Evolutionary conservation across 1,140 invertebrate genomes (phyloP).

Genomic region (Zaprionus davidi): DNA sequence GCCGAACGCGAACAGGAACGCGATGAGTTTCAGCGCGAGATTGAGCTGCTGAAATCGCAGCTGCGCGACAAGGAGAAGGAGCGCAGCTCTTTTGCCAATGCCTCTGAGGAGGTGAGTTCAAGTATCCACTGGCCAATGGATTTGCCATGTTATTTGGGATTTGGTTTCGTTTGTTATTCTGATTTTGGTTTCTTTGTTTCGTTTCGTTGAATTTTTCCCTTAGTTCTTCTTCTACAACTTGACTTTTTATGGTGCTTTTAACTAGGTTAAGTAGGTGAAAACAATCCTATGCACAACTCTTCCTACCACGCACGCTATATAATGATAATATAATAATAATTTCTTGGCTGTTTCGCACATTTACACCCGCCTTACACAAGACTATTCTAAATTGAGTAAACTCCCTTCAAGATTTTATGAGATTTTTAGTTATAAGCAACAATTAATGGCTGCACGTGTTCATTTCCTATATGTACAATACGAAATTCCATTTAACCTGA

Average conservation of each 20-base stretch:
- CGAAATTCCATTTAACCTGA: constrained; percentile 4
- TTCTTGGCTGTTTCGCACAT: background rate
- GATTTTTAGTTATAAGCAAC: constrained; percentile 3
- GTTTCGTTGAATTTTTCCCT: constrained; percentile 49
- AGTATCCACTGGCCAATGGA: constrained; percentile 15
- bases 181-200: constrained; percentile 27
- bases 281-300: background rate
- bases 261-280: constrained; percentile 25
- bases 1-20: constrained; percentile 90
- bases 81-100: constrained; percentile 85
- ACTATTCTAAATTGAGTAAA: background rate
- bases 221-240: constrained; percentile 28
- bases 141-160: constrained; percentile 46
- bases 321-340: constrained; percentile 7
- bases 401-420: background rate
- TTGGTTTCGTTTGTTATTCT: constrained; percentile 40
- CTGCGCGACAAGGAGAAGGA: constrained; percentile 88
- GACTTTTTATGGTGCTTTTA: constrained; percentile 28
- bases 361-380: constrained; percentile 1
- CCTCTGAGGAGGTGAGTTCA: constrained; percentile 85
- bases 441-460: constrained; percentile 7
- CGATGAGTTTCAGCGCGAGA: constrained; percentile 89
- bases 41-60: constrained; percentile 87
- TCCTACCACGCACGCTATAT: background rate
- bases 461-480: background rate